Evolutionary conservation across 2,888 invertebrate genomes (phyloP), one percentile per base, ranked within the genome.

Genomic region (Synanthedon myopaeformis): DNA sequence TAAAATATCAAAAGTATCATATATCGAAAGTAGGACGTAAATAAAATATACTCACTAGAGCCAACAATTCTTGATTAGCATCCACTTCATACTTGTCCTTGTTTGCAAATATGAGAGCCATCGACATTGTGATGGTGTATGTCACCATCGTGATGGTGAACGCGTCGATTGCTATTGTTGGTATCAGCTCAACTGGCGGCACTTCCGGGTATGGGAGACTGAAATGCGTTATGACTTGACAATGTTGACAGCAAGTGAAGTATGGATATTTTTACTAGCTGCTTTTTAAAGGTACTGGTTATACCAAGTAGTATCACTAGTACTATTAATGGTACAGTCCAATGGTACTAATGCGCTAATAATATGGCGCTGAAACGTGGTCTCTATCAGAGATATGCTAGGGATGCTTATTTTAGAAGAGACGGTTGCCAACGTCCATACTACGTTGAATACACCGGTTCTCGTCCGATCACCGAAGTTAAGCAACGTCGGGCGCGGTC

Each of bases 41-140:
- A 19, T 23, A 23, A 23, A 23, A 13, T n/a, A 45, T 10, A 66
- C 80, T 81, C 76, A 92, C 93, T 82, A 92, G 71, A 0, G 94
- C 94, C 52, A 94, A 67, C 0, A 94, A 77, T 67, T 94, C 94
- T 74, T 95, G 94, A 68, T 94, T 94, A 0, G 93, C 89, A 62
- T 93, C 91, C 1, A 95, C 89, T 66, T 92, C 90, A 65, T 95
- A 94, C 62, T 92, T 91, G 53, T 91, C 84, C 72, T 92, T 94
- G 58, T 91, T 87, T 0, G 94, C 93, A 74, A 94, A 94, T 56
- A 94, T 93, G 49, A 94, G 84, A 0, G 93, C 93, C 94, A 95
- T 93, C 0, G 94, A 94, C 87, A 94, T 91, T 4, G 93, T 90
- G 41, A 94, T 91, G 52, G 93, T 92, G 75, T 93, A 95, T 0